Evolutionary conservation across 2,888 invertebrate genomes (phyloP), one percentile per base, ranked within the genome.

Genomic region (Sinodicranocentrus sp.): DNA sequence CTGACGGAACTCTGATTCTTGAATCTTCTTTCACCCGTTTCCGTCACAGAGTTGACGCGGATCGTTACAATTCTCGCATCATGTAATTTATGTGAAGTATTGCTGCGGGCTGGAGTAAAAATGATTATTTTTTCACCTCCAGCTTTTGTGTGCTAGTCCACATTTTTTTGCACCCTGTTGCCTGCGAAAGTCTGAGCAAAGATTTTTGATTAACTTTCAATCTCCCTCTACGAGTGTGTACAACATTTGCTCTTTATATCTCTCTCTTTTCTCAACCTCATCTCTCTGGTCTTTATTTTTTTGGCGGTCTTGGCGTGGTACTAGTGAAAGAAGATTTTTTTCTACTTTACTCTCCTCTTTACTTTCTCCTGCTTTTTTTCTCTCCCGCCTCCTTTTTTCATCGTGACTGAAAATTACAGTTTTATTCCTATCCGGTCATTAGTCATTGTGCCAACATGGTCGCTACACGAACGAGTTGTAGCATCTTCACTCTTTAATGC

Each of bases 351-450:
- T 13, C 59, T 25, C 61, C 61, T 59, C 57, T 72, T 43, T 21
- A 43, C 10, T 67, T 48, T 61, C 26, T 61, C 57, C 25, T 72
- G 19, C n/a, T n/a, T 17, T 68, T 19, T 65, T 52, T 57, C 48
- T 57, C 63, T 26, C 76, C 25, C 21, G n/a, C 28, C 44, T 54
- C 48, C 48, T 57, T 23, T 48, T 21, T 33, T 68, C 48, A 68
- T 68, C 33, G 26, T 44, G 48, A 48, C 72, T 61, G 48, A 79
- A 72, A 72, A 79, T 79, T 79, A 79, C 79, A 79, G 65, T 80
- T 65, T 80, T 73, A 67, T 73, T 80, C 65, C 52, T 57, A 57
- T 57, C 59, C 77, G 59, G 77, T 68, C 68, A 77, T 77, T 77
- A 68, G 68, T 77, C 76, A 77, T 77, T 77, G 54, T 68, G 65